These are phyloP conservation scores for Gambusia yucatana DNA, from an alignment of 2,797 vertebrate genomes.

Conservation along the genomic window DNA sequence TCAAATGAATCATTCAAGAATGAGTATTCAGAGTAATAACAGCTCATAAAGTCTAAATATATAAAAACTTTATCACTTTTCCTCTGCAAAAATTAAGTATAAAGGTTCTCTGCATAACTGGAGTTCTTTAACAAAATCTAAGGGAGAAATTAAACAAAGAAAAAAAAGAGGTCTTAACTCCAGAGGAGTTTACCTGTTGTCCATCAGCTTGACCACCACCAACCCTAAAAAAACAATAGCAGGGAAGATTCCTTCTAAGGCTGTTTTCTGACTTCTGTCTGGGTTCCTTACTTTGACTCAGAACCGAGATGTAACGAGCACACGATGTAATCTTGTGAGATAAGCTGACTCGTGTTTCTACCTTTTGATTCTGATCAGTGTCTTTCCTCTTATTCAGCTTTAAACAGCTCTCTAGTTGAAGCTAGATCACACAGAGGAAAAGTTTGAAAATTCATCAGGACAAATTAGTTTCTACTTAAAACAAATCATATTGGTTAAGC, in stretches of 20 bases:
- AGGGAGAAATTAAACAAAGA: background rate
- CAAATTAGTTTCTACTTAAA: background rate
- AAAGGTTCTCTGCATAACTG: background rate
- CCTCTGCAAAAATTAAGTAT: no score
- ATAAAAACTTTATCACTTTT: background rate
- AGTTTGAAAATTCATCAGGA: background rate
- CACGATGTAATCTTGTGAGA: background rate
- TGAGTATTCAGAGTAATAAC: background rate
- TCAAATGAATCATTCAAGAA: background rate
- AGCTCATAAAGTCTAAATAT: background rate
- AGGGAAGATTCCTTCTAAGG: background rate
- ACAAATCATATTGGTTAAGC: background rate
- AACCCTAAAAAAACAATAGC: background rate
- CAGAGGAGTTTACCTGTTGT: background rate
- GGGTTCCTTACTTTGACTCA: background rate
- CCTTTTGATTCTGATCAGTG: background rate
- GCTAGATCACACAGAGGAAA: background rate
- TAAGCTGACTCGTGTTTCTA: background rate
- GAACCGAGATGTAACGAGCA: background rate
- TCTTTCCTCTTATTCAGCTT: background rate
- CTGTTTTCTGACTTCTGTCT: background rate
- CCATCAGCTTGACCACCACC: background rate
- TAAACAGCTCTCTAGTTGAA: background rate
- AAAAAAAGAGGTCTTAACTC: background rate
- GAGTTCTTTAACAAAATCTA: background rate